Conservation (phyloP, 2,113 vertebrate genomes). For the Crotalus helleri region DNA sequence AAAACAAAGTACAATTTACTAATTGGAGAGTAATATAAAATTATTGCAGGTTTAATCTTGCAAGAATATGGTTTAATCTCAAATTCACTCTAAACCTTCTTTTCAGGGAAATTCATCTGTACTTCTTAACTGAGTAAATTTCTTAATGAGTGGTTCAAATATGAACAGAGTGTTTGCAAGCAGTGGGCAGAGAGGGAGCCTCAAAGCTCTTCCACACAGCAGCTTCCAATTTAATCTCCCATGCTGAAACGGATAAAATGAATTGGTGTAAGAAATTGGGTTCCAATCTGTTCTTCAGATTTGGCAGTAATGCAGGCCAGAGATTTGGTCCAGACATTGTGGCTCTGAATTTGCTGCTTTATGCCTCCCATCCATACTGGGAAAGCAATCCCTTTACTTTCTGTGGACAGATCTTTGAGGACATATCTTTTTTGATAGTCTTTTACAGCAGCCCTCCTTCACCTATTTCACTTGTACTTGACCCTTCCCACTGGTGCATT, state of each 20-base stretch:
- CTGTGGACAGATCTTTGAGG: not conserved
- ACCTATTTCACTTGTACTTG: not conserved
- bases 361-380: not conserved
- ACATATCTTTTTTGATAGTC: not conserved
- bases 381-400: not conserved
- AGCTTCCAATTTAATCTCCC: not conserved
- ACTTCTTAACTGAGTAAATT: not conserved
- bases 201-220: not conserved
- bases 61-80: not conserved
- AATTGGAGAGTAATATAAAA: not conserved
- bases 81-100: not conserved
- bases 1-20: constrained; percentile 11
- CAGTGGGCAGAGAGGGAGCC: not conserved
- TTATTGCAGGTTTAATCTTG: not conserved
- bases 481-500: not conserved
- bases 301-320: not conserved
- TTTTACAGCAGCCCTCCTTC: not conserved
- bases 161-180: not conserved
- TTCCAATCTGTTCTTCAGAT: not conserved
- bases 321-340: not conserved
- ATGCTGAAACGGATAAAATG: not conserved
- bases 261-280: not conserved
- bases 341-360: not conserved
- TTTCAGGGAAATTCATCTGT: too few relatives aligned
- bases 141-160: not conserved